Conservation (phyloP, 1,140 invertebrate species). For the Pogonomyrmex barbatus region DNA sequence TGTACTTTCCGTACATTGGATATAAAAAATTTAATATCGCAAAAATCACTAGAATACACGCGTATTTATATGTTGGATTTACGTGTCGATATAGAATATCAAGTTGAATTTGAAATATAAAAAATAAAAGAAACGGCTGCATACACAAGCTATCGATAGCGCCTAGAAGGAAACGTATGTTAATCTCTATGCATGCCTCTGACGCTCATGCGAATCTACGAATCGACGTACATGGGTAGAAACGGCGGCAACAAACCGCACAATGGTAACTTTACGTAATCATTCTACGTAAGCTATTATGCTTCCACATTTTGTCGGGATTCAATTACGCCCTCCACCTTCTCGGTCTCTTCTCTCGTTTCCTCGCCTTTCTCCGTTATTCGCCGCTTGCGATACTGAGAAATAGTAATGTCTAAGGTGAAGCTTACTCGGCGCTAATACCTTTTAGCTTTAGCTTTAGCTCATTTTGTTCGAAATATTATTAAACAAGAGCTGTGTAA, state of each 20-base stretch:
- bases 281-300: slow-evolving; percentile 74
- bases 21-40: slow-evolving; percentile 14
- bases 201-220: slow-evolving; percentile 52
- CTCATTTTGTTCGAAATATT: slow-evolving; percentile 10
- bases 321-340: slow-evolving; percentile 76
- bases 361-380: slow-evolving; percentile 37
- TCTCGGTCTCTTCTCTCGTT: slow-evolving; percentile 45
- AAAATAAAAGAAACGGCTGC: background rate
- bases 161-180: slow-evolving; percentile 51
- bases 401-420: slow-evolving; percentile 47
- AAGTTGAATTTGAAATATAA: background rate
- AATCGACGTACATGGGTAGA: slow-evolving; percentile 57
- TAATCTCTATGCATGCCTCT: slow-evolving; percentile 47
- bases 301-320: slow-evolving; percentile 69
- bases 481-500: background rate
- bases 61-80: too few species aligned
- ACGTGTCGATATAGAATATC: background rate
- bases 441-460: slow-evolving; percentile 21
- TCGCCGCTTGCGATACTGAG: slow-evolving; percentile 13
- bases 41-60: background rate
- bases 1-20: background rate
- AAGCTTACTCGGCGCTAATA: slow-evolving; percentile 52
- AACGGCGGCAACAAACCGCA: slow-evolving; percentile 58
- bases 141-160: background rate
- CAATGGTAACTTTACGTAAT: slow-evolving; percentile 77